Conservation (phyloP, 2,113 vertebrate species). For the Cnemophilus loriae region DNA sequence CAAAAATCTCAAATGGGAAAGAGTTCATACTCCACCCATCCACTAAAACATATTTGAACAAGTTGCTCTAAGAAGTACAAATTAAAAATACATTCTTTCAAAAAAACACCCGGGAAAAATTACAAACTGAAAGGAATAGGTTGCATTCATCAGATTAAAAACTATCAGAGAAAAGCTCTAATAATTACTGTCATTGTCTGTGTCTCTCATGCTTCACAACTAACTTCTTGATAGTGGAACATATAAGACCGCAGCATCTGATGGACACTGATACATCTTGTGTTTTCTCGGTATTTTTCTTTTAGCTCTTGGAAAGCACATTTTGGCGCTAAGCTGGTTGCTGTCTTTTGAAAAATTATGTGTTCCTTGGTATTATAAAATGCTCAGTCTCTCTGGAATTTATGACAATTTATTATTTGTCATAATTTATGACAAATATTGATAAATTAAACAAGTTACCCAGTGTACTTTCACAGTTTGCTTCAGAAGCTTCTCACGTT, state of each 20-base stretch:
- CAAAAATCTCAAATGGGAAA: background rate
- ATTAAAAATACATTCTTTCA: background rate
- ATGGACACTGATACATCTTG: background rate
- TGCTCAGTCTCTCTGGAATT: background rate
- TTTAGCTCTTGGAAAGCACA: background rate
- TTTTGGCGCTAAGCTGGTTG: background rate
- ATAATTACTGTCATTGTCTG: background rate
- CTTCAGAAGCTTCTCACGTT: background rate
- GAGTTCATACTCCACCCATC: background rate
- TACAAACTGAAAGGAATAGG: background rate
- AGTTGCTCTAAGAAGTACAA: background rate
- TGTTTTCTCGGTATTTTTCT: background rate
- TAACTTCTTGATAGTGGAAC: background rate
- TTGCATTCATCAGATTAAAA: background rate
- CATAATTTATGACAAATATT: background rate
- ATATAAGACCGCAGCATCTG: background rate
- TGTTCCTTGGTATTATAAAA: background rate
- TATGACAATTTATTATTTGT: too few species aligned
- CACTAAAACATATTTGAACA: background rate
- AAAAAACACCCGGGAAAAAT: background rate
- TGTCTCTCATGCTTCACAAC: background rate
- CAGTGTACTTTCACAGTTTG: background rate
- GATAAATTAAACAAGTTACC: background rate
- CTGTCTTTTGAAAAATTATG: background rate
- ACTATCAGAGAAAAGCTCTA: background rate